Base-by-base conservation (phyloP, 2,113 vertebrate species). In the Datnioides undecimradiatus region DNA sequence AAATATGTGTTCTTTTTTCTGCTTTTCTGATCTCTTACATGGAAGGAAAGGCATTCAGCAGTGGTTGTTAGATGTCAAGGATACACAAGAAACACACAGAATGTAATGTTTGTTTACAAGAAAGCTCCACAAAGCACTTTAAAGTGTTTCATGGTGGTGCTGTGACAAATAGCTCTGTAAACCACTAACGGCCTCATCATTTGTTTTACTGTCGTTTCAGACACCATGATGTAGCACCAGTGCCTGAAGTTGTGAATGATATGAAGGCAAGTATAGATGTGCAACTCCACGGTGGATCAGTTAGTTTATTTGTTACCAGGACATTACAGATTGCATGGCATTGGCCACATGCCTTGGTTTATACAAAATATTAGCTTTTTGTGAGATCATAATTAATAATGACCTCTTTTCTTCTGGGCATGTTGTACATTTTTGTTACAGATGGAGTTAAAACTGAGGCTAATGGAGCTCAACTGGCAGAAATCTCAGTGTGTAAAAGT, bases 381-480 rank as follows among this genome's bases (percentile, higher is more conserved):
- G 27, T 16, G n/a, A n/a, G 19, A 3, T 40, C 2, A 14, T 36
- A 2, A n/a, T 13, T 25, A 1, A 55, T 54, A 6, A 31, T 59
- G 0, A 48, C 1, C 6, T 70, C 25, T 62, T 46, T 59, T 54
- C 10, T 4, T 55, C 11, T 36, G 5, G 78, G 16, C 12, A 0
- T 65, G 1, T 63, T 80, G 6, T 31, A 10, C 1, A 1, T 51
- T 14, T 82, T 76, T 79, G 25, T 76, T 60, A 33, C 84, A 95
- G 95, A 84, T 84, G 73, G 92, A 93, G 70, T 75, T 95, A 31
- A 90, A 93, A 65, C 25, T 93, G 82, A 92, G 91, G 71, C 87
- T 95, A 8, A 90, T 93, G 79, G 88, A 94, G 77, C 90, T 95
- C 33, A 95, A 92, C 80, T 95, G 92, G 92, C 91, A 94, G 29